These are phyloP conservation scores for Aix galericulata DNA, from an alignment of 2,113 vertebrate genomes.

Conservation along the genomic window DNA sequence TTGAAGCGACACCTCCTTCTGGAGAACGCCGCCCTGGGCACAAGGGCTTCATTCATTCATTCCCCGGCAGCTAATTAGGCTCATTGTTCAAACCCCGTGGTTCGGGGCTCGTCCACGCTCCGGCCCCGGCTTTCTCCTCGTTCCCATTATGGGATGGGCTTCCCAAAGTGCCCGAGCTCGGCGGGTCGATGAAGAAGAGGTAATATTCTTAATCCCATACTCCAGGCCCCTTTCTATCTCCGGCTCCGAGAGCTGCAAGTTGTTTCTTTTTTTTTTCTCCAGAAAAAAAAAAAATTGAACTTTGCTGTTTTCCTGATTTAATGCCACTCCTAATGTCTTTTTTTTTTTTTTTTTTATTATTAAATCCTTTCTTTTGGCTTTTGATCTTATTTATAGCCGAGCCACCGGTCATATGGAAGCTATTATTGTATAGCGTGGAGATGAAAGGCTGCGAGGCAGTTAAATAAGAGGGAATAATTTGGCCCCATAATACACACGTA, in stretches of 20 bases:
- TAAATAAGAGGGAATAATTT: conserved; percentile 75
- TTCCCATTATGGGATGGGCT: background rate
- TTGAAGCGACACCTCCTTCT: conserved; percentile 18
- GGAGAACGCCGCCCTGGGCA: background rate
- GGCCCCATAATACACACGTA: conserved; percentile 55
- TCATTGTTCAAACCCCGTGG: background rate
- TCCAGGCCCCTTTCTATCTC: conserved; percentile 6
- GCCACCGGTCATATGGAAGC: conserved; percentile 80
- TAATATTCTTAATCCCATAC: background rate
- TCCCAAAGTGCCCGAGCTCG: background rate
- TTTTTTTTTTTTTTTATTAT: conserved; percentile 58
- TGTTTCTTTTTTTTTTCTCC: background rate
- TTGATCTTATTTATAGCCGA: conserved; percentile 84
- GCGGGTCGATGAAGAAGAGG: background rate
- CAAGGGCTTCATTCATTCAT: conserved; percentile 58
- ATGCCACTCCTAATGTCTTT: conserved; percentile 72
- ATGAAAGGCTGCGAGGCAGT: conserved; percentile 77
- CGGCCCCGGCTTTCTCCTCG: too few relatives aligned
- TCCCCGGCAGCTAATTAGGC: conserved; percentile 35
- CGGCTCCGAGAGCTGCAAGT: background rate
- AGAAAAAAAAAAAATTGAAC: conserved; percentile 20
- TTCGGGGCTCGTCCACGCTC: too few relatives aligned
- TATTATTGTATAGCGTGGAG: conserved; percentile 76
- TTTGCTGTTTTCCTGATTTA: conserved; percentile 71
- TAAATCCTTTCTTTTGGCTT: conserved; percentile 79